Percentiles rank a stretch among this genome's conserved stretches.
Conservation (phyloP, 2,888 invertebrate species). For the Harpalus rubripes region DNA sequence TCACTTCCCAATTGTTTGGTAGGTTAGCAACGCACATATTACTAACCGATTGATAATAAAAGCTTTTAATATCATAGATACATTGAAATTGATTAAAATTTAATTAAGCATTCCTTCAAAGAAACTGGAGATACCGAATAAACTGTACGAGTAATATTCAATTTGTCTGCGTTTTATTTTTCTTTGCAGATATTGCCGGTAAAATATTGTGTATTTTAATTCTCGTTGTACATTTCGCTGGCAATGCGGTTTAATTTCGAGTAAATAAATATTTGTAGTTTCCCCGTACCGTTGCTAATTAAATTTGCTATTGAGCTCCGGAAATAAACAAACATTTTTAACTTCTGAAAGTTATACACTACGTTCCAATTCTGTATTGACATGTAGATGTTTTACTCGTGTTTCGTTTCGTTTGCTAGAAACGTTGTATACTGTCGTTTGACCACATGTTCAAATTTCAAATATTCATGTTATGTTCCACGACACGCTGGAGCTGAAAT, state of each 20-base stretch:
- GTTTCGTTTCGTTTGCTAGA: slow-evolving; percentile 10
- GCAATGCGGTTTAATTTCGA: not conserved
- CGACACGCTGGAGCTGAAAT: not conserved
- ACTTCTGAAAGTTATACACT: not conserved
- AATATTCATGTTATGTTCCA: slow-evolving; percentile 27
- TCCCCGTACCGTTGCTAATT: not conserved
- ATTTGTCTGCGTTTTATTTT: not conserved
- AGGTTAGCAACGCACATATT: too few relatives aligned
- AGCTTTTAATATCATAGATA: too few relatives aligned
- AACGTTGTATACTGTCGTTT: slow-evolving; percentile 11
- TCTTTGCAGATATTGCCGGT: not conserved
- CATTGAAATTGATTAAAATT: too few relatives aligned
- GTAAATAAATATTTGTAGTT: slow-evolving; percentile 4
- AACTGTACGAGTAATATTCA: not conserved
- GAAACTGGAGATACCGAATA: too few relatives aligned
- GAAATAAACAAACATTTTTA: slow-evolving; percentile 3
- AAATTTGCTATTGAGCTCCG: not conserved
- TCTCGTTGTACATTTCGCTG: not conserved
- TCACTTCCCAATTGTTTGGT: too few relatives aligned
- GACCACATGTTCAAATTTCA: slow-evolving; percentile 31
- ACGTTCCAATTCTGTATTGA: slow-evolving; percentile 34
- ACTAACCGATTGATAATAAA: too few relatives aligned
- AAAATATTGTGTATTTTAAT: not conserved
- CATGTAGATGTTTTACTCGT: slow-evolving; percentile 34
- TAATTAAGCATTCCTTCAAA: too few relatives aligned